These are phyloP conservation scores for Hydrolagus affinis DNA, from an alignment of 2,113 vertebrate genomes.

Conservation along the genomic window DNA sequence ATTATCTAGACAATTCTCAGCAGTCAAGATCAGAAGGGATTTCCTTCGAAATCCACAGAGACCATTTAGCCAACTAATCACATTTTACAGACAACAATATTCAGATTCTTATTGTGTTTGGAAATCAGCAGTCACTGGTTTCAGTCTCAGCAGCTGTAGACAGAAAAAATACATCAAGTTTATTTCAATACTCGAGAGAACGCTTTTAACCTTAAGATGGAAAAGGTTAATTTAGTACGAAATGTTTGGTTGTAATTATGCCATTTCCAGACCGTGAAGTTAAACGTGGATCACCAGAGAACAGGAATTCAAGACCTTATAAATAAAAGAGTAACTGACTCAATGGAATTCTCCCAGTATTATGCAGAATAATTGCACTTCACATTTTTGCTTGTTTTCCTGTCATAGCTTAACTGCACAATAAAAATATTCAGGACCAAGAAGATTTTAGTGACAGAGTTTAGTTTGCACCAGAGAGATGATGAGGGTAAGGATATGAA, in stretches of 20 bases:
- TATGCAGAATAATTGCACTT: not conserved
- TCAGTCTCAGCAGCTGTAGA: not conserved
- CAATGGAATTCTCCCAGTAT: not conserved
- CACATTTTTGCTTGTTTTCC: not conserved
- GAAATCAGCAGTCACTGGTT: not conserved
- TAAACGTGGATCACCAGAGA: not conserved
- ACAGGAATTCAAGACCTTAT: not conserved
- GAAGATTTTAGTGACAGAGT: not conserved
- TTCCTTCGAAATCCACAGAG: not conserved
- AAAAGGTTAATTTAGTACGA: not conserved
- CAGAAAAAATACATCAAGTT: not conserved
- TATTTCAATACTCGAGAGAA: not conserved
- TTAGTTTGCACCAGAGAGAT: not conserved
- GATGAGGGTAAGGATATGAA: not conserved
- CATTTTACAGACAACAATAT: not conserved
- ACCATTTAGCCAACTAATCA: not conserved
- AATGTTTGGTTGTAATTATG: not conserved
- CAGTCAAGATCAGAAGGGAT: not conserved
- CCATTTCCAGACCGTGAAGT: not conserved
- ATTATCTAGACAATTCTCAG: too few relatives aligned
- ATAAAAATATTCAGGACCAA: not conserved
- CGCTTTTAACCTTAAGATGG: not conserved
- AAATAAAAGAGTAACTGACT: not conserved
- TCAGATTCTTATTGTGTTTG: not conserved
- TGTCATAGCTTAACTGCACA: not conserved